Percentiles rank a stretch among this genome's conserved stretches.
phyloP scores from a whole-genome alignment of 2,797 vertebrate genomes.

The Phyllotis vaccarum region DNA sequence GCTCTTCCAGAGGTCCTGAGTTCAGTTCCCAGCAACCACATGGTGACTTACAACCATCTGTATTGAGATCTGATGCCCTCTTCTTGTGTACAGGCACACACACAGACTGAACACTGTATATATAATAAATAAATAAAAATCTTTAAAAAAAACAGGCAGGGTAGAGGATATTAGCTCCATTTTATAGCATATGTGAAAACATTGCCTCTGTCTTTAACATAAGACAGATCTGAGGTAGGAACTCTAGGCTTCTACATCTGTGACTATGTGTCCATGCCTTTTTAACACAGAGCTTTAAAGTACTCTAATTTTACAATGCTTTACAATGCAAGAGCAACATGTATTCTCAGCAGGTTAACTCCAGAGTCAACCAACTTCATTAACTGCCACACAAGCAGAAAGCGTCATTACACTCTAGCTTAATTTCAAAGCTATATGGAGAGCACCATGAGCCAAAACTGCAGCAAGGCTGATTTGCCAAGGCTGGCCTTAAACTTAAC shows the following conservation, averaged over 20 bases:
- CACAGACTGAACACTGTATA: too few species aligned
- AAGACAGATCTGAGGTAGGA: background rate
- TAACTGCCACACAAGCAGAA: slow-evolving; percentile 22
- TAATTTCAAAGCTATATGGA: background rate
- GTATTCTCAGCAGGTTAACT: slow-evolving; percentile 30
- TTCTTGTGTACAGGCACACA: too few species aligned
- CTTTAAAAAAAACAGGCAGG: too few species aligned
- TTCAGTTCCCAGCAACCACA: too few species aligned
- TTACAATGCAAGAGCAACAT: background rate
- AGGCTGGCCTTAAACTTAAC: background rate
- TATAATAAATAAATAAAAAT: too few species aligned
- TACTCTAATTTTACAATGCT: slow-evolving; percentile 33
- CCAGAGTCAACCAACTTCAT: slow-evolving; percentile 41
- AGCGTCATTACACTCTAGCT: background rate
- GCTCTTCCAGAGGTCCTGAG: too few species aligned
- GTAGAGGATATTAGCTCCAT: background rate
- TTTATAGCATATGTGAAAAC: slow-evolving; percentile 22
- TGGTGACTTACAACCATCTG: too few species aligned
- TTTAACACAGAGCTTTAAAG: slow-evolving; percentile 22
- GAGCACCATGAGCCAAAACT: background rate
- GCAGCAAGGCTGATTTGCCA: background rate
- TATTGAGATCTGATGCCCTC: too few species aligned
- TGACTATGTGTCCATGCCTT: background rate
- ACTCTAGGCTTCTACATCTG: background rate
- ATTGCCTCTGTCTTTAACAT: background rate